Percentiles rank a stretch among this genome's conserved stretches.
Evolutionary conservation across 2,888 invertebrate genomes (phyloP).

Genomic region (Portevinia maculata): DNA sequence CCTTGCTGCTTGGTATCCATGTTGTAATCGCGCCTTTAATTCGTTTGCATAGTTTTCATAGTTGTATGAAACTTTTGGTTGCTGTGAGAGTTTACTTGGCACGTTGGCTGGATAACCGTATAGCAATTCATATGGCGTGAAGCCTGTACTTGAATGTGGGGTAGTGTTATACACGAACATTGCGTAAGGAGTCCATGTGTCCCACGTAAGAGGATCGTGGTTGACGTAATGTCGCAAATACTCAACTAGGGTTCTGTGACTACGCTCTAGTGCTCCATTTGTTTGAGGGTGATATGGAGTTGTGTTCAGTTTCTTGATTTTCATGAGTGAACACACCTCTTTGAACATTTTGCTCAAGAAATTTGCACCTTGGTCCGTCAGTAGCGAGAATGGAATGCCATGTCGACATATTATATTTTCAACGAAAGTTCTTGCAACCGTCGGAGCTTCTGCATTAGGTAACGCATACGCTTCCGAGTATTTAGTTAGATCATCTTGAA

Average conservation of each 20-base stretch:
- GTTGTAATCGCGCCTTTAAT: background rate
- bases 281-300: no score
- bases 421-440: constrained; percentile 37
- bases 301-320: constrained; percentile 16
- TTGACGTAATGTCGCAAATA: no score
- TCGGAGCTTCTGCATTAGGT: constrained; percentile 35
- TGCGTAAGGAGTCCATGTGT: constrained; percentile 25
- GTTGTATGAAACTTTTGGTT: background rate
- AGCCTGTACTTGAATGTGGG: constrained; percentile 13
- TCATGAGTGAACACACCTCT: constrained; percentile 18
- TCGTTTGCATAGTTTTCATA: constrained; percentile 9
- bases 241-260: no score
- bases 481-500: constrained; percentile 52
- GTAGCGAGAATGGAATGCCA: constrained; percentile 21
- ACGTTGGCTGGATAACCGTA: constrained; percentile 13
- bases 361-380: constrained; percentile 46
- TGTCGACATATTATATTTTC: no score
- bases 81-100: background rate
- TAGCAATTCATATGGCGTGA: constrained; percentile 10
- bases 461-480: constrained; percentile 30
- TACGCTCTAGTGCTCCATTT: no score
- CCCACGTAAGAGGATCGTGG: no score
- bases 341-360: constrained; percentile 17
- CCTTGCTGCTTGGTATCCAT: constrained; percentile 11
- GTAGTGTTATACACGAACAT: no score